Evolutionary conservation across 2,797 vertebrate genomes (phyloP).

Genomic region (Phoebastria nigripes): DNA sequence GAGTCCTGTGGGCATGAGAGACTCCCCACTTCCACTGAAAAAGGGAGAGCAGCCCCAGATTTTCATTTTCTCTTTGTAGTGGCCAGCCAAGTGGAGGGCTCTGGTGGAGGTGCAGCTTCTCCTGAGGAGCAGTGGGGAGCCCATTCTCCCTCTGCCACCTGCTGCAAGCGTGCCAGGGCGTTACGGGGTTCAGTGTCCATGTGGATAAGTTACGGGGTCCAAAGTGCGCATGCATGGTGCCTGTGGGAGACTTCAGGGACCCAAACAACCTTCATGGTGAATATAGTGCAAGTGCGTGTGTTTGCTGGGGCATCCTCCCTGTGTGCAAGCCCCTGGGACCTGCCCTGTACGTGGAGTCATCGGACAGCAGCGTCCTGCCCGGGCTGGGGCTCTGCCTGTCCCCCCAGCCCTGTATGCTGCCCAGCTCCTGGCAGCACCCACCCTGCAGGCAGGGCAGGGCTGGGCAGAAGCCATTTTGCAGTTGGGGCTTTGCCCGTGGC

Average conservation of each 20-base stretch:
- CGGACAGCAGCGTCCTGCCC: background rate
- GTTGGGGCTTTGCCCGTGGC: background rate
- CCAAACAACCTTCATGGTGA: too few species aligned
- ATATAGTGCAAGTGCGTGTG: fast-evolving
- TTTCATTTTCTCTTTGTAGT: background rate
- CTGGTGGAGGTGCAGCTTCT: background rate
- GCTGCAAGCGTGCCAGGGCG: fast-evolving
- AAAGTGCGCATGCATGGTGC: fast-evolving
- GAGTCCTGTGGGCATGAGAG: background rate
- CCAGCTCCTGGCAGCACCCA: background rate
- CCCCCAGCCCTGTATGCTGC: fast-evolving
- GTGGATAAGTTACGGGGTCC: background rate
- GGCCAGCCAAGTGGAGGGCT: background rate
- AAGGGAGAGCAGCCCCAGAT: background rate
- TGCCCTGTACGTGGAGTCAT: background rate
- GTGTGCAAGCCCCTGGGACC: background rate
- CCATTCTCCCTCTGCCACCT: background rate
- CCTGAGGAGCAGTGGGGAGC: background rate
- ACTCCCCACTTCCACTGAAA: background rate
- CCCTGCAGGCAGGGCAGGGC: background rate
- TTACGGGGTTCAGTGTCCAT: fast-evolving
- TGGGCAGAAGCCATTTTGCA: background rate
- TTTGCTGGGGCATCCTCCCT: background rate
- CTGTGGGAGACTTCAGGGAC: background rate
- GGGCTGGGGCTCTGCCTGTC: background rate